Percentiles rank a stretch among this genome's conserved stretches.
These are phyloP conservation scores for Drosophila basisetae DNA, from an alignment of 2,888 invertebrate genomes.

Conservation along the genomic window DNA sequence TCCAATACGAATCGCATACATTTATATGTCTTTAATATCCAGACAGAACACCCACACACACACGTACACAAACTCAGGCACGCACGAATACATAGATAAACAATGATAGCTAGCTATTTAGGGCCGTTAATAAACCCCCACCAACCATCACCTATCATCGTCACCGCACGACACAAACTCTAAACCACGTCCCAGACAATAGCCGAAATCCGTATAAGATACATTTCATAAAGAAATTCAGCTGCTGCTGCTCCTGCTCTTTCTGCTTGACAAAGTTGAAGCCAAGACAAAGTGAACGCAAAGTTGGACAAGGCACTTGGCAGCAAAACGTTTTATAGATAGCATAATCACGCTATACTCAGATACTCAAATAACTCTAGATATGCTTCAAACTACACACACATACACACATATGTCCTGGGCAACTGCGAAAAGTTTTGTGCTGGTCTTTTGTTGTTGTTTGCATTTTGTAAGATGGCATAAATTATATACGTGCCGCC, in stretches of 20 bases:
- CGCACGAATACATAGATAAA: slow-evolving; percentile 48
- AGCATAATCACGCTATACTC: slow-evolving; percentile 65
- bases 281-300: slow-evolving; percentile 53
- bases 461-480: slow-evolving; percentile 76
- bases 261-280: slow-evolving; percentile 20
- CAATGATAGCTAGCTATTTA: slow-evolving; percentile 69
- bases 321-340: slow-evolving; percentile 70
- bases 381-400: slow-evolving; percentile 26
- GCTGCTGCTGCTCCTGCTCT: neutral
- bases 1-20: slow-evolving; percentile 22
- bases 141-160: neutral
- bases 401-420: slow-evolving; percentile 20
- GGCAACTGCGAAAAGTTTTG: slow-evolving; percentile 59
- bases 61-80: slow-evolving; percentile 1
- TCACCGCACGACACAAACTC: neutral
- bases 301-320: slow-evolving; percentile 63
- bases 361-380: slow-evolving; percentile 55
- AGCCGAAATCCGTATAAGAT: slow-evolving; percentile 58
- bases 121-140: slow-evolving; percentile 47
- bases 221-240: slow-evolving; percentile 71
- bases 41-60: slow-evolving; percentile 8
- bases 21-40: slow-evolving; percentile 57
- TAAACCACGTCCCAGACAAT: slow-evolving; percentile 30
- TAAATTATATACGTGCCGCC: slow-evolving; percentile 75
- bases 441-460: slow-evolving; percentile 70